Base-by-base conservation (phyloP, 2,888 invertebrate species). In the Andrena camellia region DNA sequence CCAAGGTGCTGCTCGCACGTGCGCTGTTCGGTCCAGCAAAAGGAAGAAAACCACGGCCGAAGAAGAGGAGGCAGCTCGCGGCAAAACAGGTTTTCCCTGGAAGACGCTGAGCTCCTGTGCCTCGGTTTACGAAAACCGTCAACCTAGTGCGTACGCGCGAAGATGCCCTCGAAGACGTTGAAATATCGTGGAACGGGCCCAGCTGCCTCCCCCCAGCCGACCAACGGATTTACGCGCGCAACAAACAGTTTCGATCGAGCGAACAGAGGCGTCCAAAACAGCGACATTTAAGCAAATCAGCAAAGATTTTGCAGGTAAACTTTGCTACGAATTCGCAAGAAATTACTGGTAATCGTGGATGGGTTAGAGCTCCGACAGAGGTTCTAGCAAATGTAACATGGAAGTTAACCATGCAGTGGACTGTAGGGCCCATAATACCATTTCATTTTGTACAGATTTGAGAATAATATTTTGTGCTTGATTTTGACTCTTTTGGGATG, bases 1-100 rank as follows among this genome's bases (percentile, higher is more conserved):
- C 85, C 81, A 83, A 92, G 90, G 90, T 91, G 92, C 84, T 88
- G 86, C 86, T 84, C 91, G 92, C 92, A 92, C 92, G 92, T 92
- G 92, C 92, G 92, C 88, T 73, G 64, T 78, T 84, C 75, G 57
- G 72, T 29, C 63, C 78, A 63, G 83, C 72, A 78, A 88, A 84
- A 84, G 63, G 63, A 81, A 74, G 72, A 73, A 73, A 68, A 57
- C 48, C 33, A 20, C 33, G 20, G 31, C 63, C 10, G 63, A 77
- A 75, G 81, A 73, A 26, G 78, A 71, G 70, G 68, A 79, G 29
- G 64, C 52, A 50, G 54, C 23, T 48, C 66, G 75, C 17, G 66
- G 85, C 71, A 71, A 85, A 88, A 88, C 88, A 80, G 88, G 88
- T 88, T 88, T 88, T 67, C 70, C 50, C 62, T 48, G 52, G 74